These are phyloP conservation scores for Dilophus febrilis DNA, from an alignment of 2,888 invertebrate species.

Conservation along the genomic window DNA sequence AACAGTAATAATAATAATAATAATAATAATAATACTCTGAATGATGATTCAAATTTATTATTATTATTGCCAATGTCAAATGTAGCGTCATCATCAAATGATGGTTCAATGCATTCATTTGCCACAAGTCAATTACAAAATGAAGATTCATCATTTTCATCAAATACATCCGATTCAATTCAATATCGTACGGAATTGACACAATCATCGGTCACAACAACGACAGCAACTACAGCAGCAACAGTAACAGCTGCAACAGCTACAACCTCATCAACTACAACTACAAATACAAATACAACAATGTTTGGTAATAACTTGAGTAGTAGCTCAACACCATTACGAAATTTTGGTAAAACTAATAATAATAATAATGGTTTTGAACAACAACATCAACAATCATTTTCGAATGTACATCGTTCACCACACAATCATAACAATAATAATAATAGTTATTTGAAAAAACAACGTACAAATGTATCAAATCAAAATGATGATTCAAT, in stretches of 20 bases:
- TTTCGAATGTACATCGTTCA: conserved; percentile 23
- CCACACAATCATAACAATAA: conserved; percentile 11
- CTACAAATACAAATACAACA: neutral
- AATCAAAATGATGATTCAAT: conserved; percentile 21
- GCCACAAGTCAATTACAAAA: neutral
- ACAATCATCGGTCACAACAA: neutral
- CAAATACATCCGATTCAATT: conserved; percentile 10
- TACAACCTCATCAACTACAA: no score
- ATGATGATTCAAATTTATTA: conserved; percentile 16
- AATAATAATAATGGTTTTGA: no score
- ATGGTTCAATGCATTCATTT: conserved; percentile 5
- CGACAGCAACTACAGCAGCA: conserved; percentile 1
- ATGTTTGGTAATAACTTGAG: neutral
- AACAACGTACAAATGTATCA: conserved; percentile 10
- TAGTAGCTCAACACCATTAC: conserved; percentile 8
- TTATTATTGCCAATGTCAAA: conserved; percentile 14
- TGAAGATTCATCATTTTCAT: conserved; percentile 9
- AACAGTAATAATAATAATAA: no score
- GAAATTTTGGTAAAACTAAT: conserved; percentile 4
- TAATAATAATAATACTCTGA: conserved; percentile 14
- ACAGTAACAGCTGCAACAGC: conserved; percentile 3
- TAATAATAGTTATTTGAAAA: conserved; percentile 10
- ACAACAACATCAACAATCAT: conserved; percentile 10
- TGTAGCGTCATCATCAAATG: conserved; percentile 9
- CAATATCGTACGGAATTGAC: conserved; percentile 1